phyloP scores from a whole-genome alignment of 2,888 invertebrate species.

The Euphydryas editha region DNA sequence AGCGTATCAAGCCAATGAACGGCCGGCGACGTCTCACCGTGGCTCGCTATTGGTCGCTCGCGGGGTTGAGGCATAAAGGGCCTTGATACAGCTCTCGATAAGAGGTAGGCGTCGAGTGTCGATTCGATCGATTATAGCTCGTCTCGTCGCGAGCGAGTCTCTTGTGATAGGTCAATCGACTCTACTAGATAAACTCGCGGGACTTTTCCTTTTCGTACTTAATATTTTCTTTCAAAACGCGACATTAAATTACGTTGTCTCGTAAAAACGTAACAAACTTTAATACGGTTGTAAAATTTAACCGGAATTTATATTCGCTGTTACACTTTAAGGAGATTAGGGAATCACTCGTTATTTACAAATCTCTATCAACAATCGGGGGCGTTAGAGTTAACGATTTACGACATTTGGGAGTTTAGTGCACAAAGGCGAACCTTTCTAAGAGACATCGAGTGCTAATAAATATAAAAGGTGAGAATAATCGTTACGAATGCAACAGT shows the following conservation, averaged over 20 bases:
- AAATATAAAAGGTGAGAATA: slow-evolving; percentile 76
- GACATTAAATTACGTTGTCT: slow-evolving; percentile 10
- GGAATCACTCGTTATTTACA: slow-evolving; percentile 76
- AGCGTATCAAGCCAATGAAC: slow-evolving; percentile 77
- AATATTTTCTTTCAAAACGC: not conserved
- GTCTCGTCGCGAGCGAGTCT: slow-evolving; percentile 48
- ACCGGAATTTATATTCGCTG: slow-evolving; percentile 59
- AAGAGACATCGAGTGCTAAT: slow-evolving; percentile 79
- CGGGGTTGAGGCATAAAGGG: slow-evolving; percentile 74
- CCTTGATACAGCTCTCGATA: slow-evolving; percentile 80
- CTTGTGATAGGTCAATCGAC: slow-evolving; percentile 38
- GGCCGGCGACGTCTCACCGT: slow-evolving; percentile 55
- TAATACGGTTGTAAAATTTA: slow-evolving; percentile 66
- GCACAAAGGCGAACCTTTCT: slow-evolving; percentile 74
- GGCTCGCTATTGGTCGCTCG: slow-evolving; percentile 67
- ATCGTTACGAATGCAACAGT: slow-evolving; percentile 70
- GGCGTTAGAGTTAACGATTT: slow-evolving; percentile 70
- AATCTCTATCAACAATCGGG: slow-evolving; percentile 72
- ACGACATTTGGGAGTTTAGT: slow-evolving; percentile 62
- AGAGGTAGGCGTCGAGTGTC: slow-evolving; percentile 76
- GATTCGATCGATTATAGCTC: slow-evolving; percentile 76
- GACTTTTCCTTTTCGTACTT: not conserved
- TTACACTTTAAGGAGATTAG: slow-evolving; percentile 71
- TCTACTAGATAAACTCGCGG: slow-evolving; percentile 20
- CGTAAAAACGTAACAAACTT: slow-evolving; percentile 44